Evolutionary conservation across 2,888 invertebrate genomes (phyloP).

Genomic region (Pantelozetes paolii): DNA sequence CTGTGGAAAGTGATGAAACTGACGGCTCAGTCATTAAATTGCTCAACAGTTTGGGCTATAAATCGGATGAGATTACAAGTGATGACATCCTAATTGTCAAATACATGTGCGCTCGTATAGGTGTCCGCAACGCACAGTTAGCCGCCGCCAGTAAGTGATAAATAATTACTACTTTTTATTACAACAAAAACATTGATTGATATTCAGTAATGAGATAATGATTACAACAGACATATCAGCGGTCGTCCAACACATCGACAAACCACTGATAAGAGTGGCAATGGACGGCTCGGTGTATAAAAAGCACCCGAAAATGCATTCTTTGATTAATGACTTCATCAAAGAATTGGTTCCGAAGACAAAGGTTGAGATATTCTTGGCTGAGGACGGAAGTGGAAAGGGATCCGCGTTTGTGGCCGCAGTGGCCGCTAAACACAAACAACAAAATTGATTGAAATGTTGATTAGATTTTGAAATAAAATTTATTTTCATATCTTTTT

Average conservation of each 20-base stretch:
- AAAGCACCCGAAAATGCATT: slow-evolving; percentile 66
- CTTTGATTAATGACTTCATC: slow-evolving; percentile 63
- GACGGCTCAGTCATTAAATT: neutral
- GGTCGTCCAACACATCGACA: slow-evolving; percentile 64
- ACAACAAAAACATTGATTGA: neutral
- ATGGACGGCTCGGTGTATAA: slow-evolving; percentile 74
- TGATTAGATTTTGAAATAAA: neutral
- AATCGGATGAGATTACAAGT: slow-evolving; percentile 53
- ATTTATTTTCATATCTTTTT: too few species aligned
- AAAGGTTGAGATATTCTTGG: slow-evolving; percentile 59
- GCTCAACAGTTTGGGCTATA: slow-evolving; percentile 44
- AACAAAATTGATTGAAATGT: neutral
- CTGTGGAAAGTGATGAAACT: slow-evolving; percentile 64
- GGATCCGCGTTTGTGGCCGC: slow-evolving; percentile 73
- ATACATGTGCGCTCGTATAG: slow-evolving; percentile 64
- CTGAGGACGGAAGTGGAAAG: slow-evolving; percentile 76
- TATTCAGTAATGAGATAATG: neutral
- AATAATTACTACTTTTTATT: neutral
- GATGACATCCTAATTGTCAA: slow-evolving; percentile 64
- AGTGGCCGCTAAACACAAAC: slow-evolving; percentile 57
- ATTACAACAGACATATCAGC: slow-evolving; percentile 60
- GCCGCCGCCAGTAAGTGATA: slow-evolving; percentile 63
- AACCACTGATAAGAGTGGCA: slow-evolving; percentile 62
- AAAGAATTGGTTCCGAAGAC: slow-evolving; percentile 59
- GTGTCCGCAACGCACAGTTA: slow-evolving; percentile 68